Base-by-base conservation (phyloP, 2,888 invertebrate genomes). In the Eremobia ochroleuca region DNA sequence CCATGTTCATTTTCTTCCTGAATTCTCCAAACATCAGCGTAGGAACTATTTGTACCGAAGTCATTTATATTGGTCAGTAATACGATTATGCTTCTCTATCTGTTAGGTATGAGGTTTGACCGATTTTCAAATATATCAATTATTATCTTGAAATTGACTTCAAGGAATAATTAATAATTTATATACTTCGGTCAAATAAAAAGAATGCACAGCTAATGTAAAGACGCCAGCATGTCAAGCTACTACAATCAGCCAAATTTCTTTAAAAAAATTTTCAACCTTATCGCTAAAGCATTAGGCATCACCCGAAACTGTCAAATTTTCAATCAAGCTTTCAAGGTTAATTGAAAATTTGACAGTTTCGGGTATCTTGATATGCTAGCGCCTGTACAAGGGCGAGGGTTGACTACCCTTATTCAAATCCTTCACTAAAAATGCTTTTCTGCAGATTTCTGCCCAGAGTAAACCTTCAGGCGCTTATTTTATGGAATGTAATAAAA, bases 1-100 rank as follows among this genome's bases (percentile, higher is more conserved):
- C 94, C 0, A 91, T 93, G 88, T 95, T 95, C 78, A 93, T 95
- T 0, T 96, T 96, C 90, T 96, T 95, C 91, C 81, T 96, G 18
- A 95, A 96, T 83, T 85, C 91, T 1, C 81, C 85, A 0, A 88
- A 91, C 49, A 94, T 93, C 80, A 82, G 79, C 58, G 88, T 87
- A 0, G 91, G 89, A 0, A 92, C 94, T 0, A 93, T 95, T 59
- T 86, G 83, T 66, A 90, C 92, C 8, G 94, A 95, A 84, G 61
- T 96, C 0, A 74, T 95, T 64, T 95, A 95, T 77, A 93, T 95
- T 74, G 91, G 96, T 96, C 79, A 91, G 94, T 90, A 40, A 58
- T n/a, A 18, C 15, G 52, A 34, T 46, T 37, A 52, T 15, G 46
- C 9, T 70, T 15, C 9, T 34, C 9, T 34, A 34, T 11, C 6